A percentile compares a stretch with the other conserved stretches of the same genome.
These are phyloP conservation scores for Uria lomvia DNA, from an alignment of 2,113 vertebrate genomes.

Conservation along the genomic window DNA sequence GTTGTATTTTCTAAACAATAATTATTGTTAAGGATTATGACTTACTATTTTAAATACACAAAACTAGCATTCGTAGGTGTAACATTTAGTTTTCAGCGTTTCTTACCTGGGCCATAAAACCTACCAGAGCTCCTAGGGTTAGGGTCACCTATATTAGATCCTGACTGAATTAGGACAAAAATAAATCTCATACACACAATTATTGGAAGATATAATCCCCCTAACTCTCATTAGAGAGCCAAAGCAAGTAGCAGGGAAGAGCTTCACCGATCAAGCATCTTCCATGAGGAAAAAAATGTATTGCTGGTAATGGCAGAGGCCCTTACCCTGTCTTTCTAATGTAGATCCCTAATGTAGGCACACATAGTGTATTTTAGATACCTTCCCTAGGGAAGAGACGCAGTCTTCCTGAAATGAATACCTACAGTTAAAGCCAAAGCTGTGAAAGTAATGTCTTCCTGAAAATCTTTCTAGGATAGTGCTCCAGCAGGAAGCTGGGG, in stretches of 20 bases:
- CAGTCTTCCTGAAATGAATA: not conserved
- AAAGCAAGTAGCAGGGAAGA: not conserved
- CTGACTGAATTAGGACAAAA: not conserved
- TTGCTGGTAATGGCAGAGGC: not conserved
- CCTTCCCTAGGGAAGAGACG: not conserved
- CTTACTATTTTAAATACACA: not conserved
- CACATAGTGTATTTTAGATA: not conserved
- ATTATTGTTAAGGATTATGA: not conserved
- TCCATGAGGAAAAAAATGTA: not conserved
- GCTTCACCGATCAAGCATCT: not conserved
- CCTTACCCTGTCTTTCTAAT: not conserved
- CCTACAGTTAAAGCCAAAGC: not conserved
- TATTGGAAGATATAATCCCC: not conserved
- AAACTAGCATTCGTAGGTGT: not conserved
- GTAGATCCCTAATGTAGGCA: not conserved
- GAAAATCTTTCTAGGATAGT: not conserved
- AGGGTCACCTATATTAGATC: fast-evolving
- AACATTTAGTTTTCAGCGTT: not conserved
- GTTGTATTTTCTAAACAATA: not conserved
- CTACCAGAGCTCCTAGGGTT: not conserved
- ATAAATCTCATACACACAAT: not conserved
- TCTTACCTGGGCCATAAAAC: not conserved
- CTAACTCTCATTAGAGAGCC: not conserved
- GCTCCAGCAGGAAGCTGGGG: not conserved
- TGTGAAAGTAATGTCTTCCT: not conserved